Evolutionary conservation across 1,140 invertebrate species (phyloP).

Genomic region (Drosophila miranda): DNA sequence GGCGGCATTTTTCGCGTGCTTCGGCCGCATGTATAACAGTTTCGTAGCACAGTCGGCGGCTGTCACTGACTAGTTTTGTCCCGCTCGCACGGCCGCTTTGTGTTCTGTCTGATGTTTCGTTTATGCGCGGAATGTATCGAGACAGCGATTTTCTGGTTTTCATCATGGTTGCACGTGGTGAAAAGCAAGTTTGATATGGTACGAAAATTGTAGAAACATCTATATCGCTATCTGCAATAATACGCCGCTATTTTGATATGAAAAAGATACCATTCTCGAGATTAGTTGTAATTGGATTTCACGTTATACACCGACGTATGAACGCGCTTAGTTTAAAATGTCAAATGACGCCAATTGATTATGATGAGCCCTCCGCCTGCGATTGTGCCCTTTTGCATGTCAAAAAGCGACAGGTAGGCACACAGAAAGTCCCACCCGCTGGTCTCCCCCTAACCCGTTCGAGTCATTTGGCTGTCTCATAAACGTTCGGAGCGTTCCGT

Average conservation of each 20-base stretch:
- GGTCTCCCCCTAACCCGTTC: background rate
- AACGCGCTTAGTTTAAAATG: conserved; percentile 68
- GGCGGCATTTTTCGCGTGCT: conserved; percentile 57
- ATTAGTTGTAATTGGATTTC: background rate
- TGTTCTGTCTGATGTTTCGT: conserved; percentile 11
- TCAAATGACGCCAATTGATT: conserved; percentile 81
- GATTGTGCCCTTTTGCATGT: conserved; percentile 76
- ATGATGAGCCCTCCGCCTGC: conserved; percentile 61
- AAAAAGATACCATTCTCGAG: background rate
- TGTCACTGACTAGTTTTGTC: conserved; percentile 51
- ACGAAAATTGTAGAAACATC: background rate
- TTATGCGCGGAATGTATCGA: conserved; percentile 24
- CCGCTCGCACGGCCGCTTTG: conserved; percentile 9
- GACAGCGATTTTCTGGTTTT: conserved; percentile 12
- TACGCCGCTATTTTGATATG: background rate
- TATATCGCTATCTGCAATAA: background rate
- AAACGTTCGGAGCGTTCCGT: conserved; percentile 67
- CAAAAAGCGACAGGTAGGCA: conserved; percentile 73
- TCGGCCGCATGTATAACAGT: conserved; percentile 53
- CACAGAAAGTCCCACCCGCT: conserved; percentile 23
- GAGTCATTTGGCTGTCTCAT: conserved; percentile 76
- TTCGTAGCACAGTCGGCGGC: conserved; percentile 57
- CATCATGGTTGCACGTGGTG: background rate
- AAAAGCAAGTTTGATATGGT: background rate
- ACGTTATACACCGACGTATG: conserved; percentile 12